phyloP scores from a whole-genome alignment of 2,888 invertebrate species.

The Chesias legatella region DNA sequence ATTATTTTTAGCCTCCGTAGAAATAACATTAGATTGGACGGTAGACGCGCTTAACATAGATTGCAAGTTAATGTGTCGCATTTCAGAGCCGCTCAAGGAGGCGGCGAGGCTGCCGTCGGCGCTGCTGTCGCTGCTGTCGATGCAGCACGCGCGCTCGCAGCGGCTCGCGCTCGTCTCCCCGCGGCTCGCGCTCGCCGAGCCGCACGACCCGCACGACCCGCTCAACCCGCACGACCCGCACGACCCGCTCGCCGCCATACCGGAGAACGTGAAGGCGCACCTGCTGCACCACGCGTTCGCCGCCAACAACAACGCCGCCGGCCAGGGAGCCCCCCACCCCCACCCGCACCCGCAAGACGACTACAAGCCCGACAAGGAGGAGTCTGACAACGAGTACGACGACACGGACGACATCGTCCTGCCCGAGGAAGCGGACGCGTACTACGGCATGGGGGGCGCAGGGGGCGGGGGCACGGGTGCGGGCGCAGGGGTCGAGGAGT shows the following conservation, averaged over 20 bases:
- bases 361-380: slow-evolving; percentile 65
- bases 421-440: slow-evolving; percentile 63
- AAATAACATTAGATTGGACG: slow-evolving; percentile 75
- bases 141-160: slow-evolving; percentile 49
- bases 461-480: slow-evolving; percentile 28
- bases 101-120: slow-evolving; percentile 61
- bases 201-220: slow-evolving; percentile 35
- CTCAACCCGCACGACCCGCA: slow-evolving; percentile 31
- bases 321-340: too few species aligned
- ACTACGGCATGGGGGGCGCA: slow-evolving; percentile 39
- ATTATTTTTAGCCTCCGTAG: slow-evolving; percentile 75
- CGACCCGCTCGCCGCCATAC: slow-evolving; percentile 37
- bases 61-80: slow-evolving; percentile 72
- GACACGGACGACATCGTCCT: slow-evolving; percentile 77
- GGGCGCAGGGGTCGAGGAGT: slow-evolving; percentile 13
- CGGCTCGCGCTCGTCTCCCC: slow-evolving; percentile 34
- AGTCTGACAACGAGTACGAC: slow-evolving; percentile 74
- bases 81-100: slow-evolving; percentile 73
- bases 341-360: slow-evolving; percentile 37
- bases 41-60: slow-evolving; percentile 70
- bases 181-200: slow-evolving; percentile 42
- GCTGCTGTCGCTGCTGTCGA: slow-evolving; percentile 70
- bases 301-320: slow-evolving; percentile 16
- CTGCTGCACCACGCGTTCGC: slow-evolving; percentile 64
- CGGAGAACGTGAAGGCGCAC: slow-evolving; percentile 55